Base-by-base conservation (phyloP, 2,113 vertebrate species). In the Nibea albiflora region DNA sequence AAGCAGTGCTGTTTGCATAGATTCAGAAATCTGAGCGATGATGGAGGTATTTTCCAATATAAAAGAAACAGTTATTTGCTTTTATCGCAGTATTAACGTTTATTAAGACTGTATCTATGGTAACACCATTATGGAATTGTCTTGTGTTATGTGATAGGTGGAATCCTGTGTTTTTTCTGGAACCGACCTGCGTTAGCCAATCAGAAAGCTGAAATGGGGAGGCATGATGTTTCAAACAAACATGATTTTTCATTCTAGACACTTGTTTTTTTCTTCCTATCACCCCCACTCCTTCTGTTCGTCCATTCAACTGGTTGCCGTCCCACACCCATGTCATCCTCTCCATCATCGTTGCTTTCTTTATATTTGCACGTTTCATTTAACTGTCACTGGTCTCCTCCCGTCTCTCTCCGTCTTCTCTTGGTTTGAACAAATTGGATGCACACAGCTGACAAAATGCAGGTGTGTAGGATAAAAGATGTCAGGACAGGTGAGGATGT, bases 31-130 rank as follows among this genome's bases (percentile, higher is more conserved):
- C 7, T 16, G 24, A 14, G 44, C 4, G 0, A 54, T 4, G 5
- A 16, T 3, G 11, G 1, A 28, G 11, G 5, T 11, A 15, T 54
- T 63, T 71, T 28, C 17, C 0, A 35, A 10, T 1, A 16, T 61
- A 39, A 70, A 15, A 74, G 50, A 14, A 62, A 53, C 4, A 0
- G 35, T 46, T 47, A 26, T 26, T 53, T 39, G 15, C 6, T 22
- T 81, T 76, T n/a, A 72, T 50, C 28, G 10, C 5, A 1, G 3
- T 49, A 14, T 72, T 47, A 44, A 70, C 3, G 1, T 61, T 76
- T 82, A 85, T 83, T 57, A 70, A 57, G 2, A 0, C 58, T 81
- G 88, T 89, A 68, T 86, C 86, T 74, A 91, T 85, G 90, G 83
- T 44, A 82, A 90, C 79, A 70, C n/a, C n/a, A 1, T 53, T 49